Evolutionary conservation across 92 coral and sea anemone genomes (phyloP).

Genomic region (Anthopleura xanthogrammica): DNA sequence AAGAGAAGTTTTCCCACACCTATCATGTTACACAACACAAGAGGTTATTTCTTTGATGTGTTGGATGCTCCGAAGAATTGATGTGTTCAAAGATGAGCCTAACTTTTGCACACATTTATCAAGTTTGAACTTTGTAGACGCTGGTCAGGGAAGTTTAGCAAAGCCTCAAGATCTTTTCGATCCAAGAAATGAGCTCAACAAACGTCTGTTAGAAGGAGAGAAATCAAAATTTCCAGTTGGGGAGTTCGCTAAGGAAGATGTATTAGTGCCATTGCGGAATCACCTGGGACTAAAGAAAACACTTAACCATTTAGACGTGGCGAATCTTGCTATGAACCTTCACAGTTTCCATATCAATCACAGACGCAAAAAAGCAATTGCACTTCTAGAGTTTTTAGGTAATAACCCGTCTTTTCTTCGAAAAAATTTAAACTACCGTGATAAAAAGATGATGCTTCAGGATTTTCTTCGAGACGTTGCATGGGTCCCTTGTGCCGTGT

Average conservation of each 20-base stretch:
- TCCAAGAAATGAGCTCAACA: conserved; percentile 45
- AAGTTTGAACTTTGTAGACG: conserved; percentile 54
- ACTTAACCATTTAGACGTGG: conserved; percentile 44
- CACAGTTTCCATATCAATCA: neutral
- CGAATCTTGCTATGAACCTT: conserved; percentile 36
- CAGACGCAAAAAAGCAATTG: conserved; percentile 47
- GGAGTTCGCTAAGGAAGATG: conserved; percentile 30
- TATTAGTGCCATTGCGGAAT: conserved; percentile 36
- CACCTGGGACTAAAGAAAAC: conserved; percentile 54
- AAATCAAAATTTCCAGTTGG: conserved; percentile 55
- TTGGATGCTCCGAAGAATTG: conserved; percentile 69
- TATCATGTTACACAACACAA: conserved; percentile 39
- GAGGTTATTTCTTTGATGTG: conserved; percentile 59
- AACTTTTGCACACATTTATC: conserved; percentile 35
- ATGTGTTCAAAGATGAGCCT: conserved; percentile 33
- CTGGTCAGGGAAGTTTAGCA: conserved; percentile 33
- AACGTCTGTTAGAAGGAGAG: conserved; percentile 60
- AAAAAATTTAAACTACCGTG: neutral
- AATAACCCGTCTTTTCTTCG: conserved; percentile 30
- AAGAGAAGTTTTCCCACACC: conserved; percentile 39
- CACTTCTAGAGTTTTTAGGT: conserved; percentile 61
- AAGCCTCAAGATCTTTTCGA: conserved; percentile 66
- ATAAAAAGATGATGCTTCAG: neutral
- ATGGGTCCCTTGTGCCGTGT: conserved; percentile 69
- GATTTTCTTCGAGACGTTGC: conserved; percentile 18